Conservation (phyloP, 2,888 invertebrate genomes). For the Ectemnius cavifrons region DNA sequence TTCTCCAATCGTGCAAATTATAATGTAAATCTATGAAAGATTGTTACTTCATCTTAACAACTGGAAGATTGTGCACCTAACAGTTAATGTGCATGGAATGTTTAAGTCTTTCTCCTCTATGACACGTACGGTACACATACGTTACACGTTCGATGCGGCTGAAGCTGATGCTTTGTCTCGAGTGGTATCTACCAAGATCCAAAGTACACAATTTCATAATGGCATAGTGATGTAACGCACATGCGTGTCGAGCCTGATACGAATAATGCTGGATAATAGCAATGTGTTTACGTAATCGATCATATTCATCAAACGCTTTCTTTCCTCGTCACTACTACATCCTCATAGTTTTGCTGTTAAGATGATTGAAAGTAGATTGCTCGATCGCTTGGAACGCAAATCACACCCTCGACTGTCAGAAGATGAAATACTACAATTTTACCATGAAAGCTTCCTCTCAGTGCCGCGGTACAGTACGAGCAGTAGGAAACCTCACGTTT, state of each 20-base stretch:
- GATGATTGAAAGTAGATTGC: conserved; percentile 23
- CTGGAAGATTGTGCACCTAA: no score
- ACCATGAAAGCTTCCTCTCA: no score
- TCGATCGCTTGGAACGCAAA: conserved; percentile 16
- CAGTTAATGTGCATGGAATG: no score
- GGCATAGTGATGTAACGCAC: conserved; percentile 70
- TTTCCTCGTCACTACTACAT: conserved; percentile 13
- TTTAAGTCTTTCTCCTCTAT: no score
- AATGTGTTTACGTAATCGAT: conserved; percentile 71
- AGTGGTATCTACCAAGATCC: conserved; percentile 62
- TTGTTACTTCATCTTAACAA: no score
- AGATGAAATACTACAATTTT: no score
- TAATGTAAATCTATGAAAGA: no score
- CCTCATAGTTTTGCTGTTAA: conserved; percentile 25
- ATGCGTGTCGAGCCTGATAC: conserved; percentile 52
- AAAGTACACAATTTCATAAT: conserved; percentile 73
- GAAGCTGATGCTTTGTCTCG: conserved; percentile 55
- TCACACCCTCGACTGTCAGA: no score
- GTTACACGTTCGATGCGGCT: conserved; percentile 22
- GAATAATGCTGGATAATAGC: conserved; percentile 67
- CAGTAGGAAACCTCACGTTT: conserved; percentile 48
- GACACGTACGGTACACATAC: no score
- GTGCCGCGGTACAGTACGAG: no score
- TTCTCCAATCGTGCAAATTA: no score
- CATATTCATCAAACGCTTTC: conserved; percentile 61